Conservation (phyloP, 2,797 vertebrate species). For the Mus caroli region DNA sequence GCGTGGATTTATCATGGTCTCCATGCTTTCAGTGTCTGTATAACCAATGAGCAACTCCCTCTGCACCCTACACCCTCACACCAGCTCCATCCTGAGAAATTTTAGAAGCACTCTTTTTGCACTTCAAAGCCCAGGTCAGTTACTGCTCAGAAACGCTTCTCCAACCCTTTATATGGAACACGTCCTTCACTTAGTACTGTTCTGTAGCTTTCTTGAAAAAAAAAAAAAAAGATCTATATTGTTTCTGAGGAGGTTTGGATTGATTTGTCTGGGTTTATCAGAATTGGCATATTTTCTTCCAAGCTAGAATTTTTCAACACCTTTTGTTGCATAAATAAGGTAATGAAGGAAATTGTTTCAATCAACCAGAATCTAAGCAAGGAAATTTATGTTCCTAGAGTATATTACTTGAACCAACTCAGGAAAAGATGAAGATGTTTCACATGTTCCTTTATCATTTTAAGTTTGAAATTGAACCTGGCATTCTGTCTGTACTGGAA, state of each 20-base stretch:
- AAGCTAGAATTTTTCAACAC: neutral
- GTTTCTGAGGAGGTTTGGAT: neutral
- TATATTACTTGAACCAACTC: neutral
- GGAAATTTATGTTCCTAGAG: neutral
- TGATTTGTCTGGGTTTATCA: neutral
- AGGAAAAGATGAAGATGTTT: neutral
- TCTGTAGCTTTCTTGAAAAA: neutral
- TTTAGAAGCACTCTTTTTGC: neutral
- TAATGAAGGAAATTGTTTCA: neutral
- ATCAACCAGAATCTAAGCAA: neutral
- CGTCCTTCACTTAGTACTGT: neutral
- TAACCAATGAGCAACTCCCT: too few species aligned
- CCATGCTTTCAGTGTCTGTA: neutral
- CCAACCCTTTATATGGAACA: neutral
- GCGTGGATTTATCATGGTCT: neutral
- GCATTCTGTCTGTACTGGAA: neutral
- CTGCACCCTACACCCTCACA: rapidly evolving
- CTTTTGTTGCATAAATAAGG: neutral
- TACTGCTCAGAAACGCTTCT: neutral
- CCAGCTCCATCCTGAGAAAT: neutral
- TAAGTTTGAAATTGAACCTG: neutral
- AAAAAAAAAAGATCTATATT: neutral
- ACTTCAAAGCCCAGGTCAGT: neutral
- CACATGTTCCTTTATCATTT: neutral
- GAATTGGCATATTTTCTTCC: neutral